Base-by-base conservation (phyloP, 1,140 invertebrate species). In the Cyclargus thomasi region DNA sequence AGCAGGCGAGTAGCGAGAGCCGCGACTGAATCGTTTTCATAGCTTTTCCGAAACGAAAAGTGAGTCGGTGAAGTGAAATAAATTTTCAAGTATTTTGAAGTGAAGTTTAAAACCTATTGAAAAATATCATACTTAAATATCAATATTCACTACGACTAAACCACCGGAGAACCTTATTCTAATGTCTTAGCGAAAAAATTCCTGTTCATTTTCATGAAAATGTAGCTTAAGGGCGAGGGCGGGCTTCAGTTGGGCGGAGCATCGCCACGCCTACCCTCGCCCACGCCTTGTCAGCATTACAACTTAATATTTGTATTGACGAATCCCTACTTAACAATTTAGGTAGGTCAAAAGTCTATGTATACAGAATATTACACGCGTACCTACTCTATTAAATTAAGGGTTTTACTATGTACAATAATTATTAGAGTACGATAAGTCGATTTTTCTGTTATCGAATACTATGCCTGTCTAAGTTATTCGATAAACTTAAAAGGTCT, bases 171-270 rank as follows among this genome's bases (percentile, higher is more conserved):
- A 86, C 77, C 77, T 83, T 83, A 74, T 74, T 68, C 76, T 74
- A 67, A 67, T 59, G 70, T 67, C 73, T 73, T 74, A 67, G 71
- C 69, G 74, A 78, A 78, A 79, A 71, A 78, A 70, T 69, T 76
- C 77, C 79, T 80, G 74, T 73, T 82, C 78, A 84, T 84, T 85
- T 82, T 84, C 76, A 82, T 78, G 80, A 82, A 82, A 87, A 86
- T 77, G 80, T 87, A 78, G 80, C 67, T 68, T 78, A 88, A 90
- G 87, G 85, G 85, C 85, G 85, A 85, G 80, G 87, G 87, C 87
- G 87, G 80, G 78, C 71, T 80, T 74, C 66, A 69, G 77, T 71
- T 90, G 87, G 87, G 87, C 87, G 87, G 87, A 80, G 87, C 82
- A 55, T 74, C 67, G 81, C 77, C 87, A 85, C 87, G 87, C 87